phyloP scores from a whole-genome alignment of 2,888 invertebrate genomes.

The Pandemis heparana region DNA sequence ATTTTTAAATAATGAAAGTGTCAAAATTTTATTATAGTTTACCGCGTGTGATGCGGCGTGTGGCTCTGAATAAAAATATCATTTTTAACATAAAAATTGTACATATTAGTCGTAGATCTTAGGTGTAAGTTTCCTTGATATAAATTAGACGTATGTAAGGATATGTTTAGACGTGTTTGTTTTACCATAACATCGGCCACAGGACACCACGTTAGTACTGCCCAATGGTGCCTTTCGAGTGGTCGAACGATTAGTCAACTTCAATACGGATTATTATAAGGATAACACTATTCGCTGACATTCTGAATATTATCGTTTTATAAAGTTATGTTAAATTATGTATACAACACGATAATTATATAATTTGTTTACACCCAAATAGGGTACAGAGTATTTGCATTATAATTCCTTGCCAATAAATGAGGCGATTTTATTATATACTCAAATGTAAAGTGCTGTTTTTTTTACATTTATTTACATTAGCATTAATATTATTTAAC shows the following conservation, averaged over 20 bases:
- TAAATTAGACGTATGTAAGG: constrained; percentile 71
- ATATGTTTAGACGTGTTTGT: constrained; percentile 78
- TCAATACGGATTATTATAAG: constrained; percentile 21
- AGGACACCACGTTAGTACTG: constrained; percentile 21
- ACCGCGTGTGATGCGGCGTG: constrained; percentile 38
- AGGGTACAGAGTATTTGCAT: constrained; percentile 45
- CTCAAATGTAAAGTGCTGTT: constrained; percentile 34
- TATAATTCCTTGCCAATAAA: constrained; percentile 63
- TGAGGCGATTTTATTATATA: constrained; percentile 58
- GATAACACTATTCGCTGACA: constrained; percentile 33
- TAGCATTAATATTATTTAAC: constrained; percentile 9
- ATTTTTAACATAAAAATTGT: constrained; percentile 60
- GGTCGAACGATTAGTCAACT: constrained; percentile 41
- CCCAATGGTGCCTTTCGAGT: constrained; percentile 37
- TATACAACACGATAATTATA: constrained; percentile 35
- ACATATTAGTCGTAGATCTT: constrained; percentile 71
- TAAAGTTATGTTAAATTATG: constrained; percentile 36
- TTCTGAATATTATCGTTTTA: constrained; percentile 38
- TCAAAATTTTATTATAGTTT: constrained; percentile 31
- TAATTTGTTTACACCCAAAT: constrained; percentile 12
- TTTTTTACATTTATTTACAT: constrained; percentile 32
- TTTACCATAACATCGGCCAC: constrained; percentile 68
- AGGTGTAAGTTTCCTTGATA: constrained; percentile 64
- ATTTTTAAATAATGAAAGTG: constrained; percentile 6
- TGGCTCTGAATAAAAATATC: constrained; percentile 50